Evolutionary conservation across 2,888 invertebrate genomes (phyloP), one percentile per base, ranked within the genome.

Genomic region (Drosophila mimetica): DNA sequence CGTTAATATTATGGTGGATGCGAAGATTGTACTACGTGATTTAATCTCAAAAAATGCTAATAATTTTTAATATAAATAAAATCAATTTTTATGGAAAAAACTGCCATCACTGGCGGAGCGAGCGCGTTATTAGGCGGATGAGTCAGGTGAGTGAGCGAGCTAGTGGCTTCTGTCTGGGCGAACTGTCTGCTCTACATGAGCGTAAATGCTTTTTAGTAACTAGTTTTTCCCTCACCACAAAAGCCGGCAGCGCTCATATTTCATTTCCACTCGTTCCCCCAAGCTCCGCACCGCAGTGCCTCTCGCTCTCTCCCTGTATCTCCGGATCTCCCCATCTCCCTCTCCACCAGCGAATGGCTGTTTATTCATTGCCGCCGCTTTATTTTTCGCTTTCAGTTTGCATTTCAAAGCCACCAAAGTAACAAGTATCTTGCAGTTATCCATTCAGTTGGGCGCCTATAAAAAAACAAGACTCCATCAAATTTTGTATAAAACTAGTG

Each of bases 391-490:
- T 71, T 85, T 89, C 75, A 89, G 89, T 89, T 86, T 83, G 76
- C 67, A 74, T 81, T 84, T 77, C 66, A 81, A 86, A 89, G 89
- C 82, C 87, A 77, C 74, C 77, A 78, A 79, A 85, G 83, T 79
- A 89, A 83, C 85, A 88, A 83, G 83, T 85, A 79, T 82, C 76
- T 85, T 77, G 81, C 74, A 84, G 77, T 71, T 80, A 73, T 75
- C 74, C 71, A 71, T 69, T 76, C 64, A 77, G 58, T 64, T 42
- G 41, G 65, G 30, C 67, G 65, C 60, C 41, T 30, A 67, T 63
- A 73, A 71, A 77, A 71, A 61, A 60, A 30, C 47, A 54, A 53
- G 57, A 36, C 50, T 37, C 67, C 50, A 59, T 41, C 54, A 46
- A 52, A 58, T 76, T 71, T 60, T 53, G 64, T 42, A 51, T 18